Base-by-base conservation (phyloP, 2,888 invertebrate species). In the Eristalis pertinax region DNA sequence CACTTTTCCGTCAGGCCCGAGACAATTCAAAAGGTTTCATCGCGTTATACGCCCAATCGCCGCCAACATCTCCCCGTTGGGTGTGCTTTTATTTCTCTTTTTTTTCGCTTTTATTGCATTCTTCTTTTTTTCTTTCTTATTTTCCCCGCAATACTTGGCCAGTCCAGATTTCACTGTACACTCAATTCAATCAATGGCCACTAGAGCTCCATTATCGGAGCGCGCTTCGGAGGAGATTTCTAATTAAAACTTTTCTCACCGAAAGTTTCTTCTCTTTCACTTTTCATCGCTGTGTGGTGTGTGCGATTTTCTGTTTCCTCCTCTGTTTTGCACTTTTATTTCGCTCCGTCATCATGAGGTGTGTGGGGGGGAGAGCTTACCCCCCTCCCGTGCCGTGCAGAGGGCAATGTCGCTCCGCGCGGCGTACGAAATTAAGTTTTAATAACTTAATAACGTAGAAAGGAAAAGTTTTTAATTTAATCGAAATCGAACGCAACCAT, bases 241-340 rank as follows among this genome's bases (percentile, higher is more conserved):
- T 77, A 85, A 85, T 85, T 85, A 85, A 85, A 85, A 85, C 72
- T 84, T 85, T 73, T 70, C 75, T 29, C 60, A 29, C 68, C 56
- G 73, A 80, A 74, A 80, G 77, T 77, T 77, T 63, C 56, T 70
- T 79, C 72, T 72, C 73, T 72, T 67, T 64, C 58, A 19, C 38
- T 64, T 32, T 63, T 58, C 35, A 22, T 35, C 50, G 50, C 19
- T 19, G 50, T n/a, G 41, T 13, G n/a, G 35, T 19, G 64, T 56
- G 32, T 56, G 32, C 58, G 65, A 75, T 58, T 67, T 75, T 50
- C 8, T 78, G 38, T 65, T 78, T 64, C 64, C 32, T 76, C 56
- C 15, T 63, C 41, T 50, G 67, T 35, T 62, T 50, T 65, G 22
- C 38, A 3, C 41, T 2, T 32, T 60, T 22, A 29, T 69, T 24